Evolutionary conservation across 1,140 invertebrate genomes (phyloP), one percentile per base, ranked within the genome.

Genomic region (Mycetomoellerius zeteki): DNA sequence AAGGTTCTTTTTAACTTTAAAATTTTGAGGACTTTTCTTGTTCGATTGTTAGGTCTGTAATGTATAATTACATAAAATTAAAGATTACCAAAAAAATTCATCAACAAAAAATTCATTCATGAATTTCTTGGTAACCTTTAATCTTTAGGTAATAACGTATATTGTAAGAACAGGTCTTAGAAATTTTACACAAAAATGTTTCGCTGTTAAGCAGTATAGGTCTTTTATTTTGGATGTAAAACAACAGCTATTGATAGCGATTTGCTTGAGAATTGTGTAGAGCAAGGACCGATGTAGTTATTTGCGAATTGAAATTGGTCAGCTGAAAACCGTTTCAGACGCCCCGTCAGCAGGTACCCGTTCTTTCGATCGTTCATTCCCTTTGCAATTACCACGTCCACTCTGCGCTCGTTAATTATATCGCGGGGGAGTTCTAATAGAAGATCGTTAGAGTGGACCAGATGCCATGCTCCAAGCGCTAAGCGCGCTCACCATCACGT

Each of bases 361-460:
- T 77, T 73, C 60, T 89, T 81, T 56, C 76, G 82, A 89, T 88
- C 69, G 30, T 73, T 72, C 58, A 75, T 87, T 84, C 87, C 64
- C 72, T 84, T 88, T 89, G 78, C 76, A 89, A 90, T 89, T 90
- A 89, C 64, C 47, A 67, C 56, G 86, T 88, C 76, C 82, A 86
- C 69, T 86, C 72, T 37, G 64, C 54, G 56, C 52, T 71, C 77
- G 71, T 84, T 90, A 90, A 87, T 89, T 90, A 90, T 89, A 90
- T 88, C 78, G 56, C 62, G 43, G 54, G 58, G 65, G 76, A 72
- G 47, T 84, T 56, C 78, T 86, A 81, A 84, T 80, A 87, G 73
- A 77, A 75, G 87, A 82, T 89, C 76, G 85, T 87, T 89, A 81
- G 73, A 86, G 72, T 85, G 89, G 85, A 85, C 87, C 85, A 73